Percentiles rank a stretch among this genome's conserved stretches.
phyloP scores from a whole-genome alignment of 1,140 invertebrate genomes.

The Chymomyza costata region DNA sequence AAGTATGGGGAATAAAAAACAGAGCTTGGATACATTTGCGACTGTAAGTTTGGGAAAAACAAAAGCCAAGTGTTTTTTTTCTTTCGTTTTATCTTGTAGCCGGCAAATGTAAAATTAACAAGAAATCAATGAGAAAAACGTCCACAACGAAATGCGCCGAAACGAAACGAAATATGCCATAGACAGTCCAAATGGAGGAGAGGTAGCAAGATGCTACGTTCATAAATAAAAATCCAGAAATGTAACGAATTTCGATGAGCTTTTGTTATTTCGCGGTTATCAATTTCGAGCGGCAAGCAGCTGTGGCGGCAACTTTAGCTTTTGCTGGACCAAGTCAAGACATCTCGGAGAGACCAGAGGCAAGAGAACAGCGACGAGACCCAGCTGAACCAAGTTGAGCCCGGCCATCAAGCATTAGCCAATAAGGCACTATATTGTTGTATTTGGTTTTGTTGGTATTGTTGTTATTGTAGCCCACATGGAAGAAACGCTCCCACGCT shows the following conservation, averaged over 20 bases:
- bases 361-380: too few relatives aligned
- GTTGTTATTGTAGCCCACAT: neutral
- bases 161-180: too few relatives aligned
- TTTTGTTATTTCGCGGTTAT: slow-evolving; percentile 72
- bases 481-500: slow-evolving; percentile 59
- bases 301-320: too few relatives aligned
- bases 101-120: slow-evolving; percentile 72
- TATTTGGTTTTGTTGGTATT: too few relatives aligned
- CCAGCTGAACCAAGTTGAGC: slow-evolving; percentile 44
- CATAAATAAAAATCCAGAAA: slow-evolving; percentile 38
- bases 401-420: slow-evolving; percentile 49
- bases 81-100: too few relatives aligned
- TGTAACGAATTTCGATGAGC: slow-evolving; percentile 53
- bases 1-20: too few relatives aligned
- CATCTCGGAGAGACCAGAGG: too few relatives aligned
- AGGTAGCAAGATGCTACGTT: too few relatives aligned
- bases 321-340: too few relatives aligned
- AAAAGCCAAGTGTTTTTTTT: slow-evolving; percentile 57
- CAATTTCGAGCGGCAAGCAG: slow-evolving; percentile 25
- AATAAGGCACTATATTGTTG: slow-evolving; percentile 28
- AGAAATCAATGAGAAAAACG: slow-evolving; percentile 65
- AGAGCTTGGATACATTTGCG: slow-evolving; percentile 2
- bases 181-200: too few relatives aligned
- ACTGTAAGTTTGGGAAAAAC: slow-evolving; percentile 10
- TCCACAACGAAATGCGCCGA: slow-evolving; percentile 27